Evolutionary conservation across 2,888 invertebrate genomes (phyloP), one percentile per base, ranked within the genome.

Genomic region (Glomeris marginata): DNA sequence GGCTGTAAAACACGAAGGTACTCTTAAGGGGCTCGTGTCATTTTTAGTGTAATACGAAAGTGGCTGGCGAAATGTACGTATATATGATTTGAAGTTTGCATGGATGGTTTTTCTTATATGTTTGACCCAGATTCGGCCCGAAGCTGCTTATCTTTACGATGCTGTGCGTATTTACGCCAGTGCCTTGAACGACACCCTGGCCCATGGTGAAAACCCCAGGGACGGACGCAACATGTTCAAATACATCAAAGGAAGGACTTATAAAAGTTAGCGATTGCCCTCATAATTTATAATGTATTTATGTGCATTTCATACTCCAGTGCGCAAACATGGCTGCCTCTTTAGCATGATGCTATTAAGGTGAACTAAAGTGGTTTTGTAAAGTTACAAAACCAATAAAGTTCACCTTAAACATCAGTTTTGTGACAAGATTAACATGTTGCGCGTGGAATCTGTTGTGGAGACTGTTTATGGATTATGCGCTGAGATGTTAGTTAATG

Each of bases 91-190:
- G n/a, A n/a, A n/a, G n/a, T n/a, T n/a, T n/a, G n/a, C n/a, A n/a
- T n/a, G n/a, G n/a, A n/a, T n/a, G n/a, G n/a, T n/a, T n/a, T n/a
- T n/a, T n/a, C n/a, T n/a, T 28, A 28, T 8, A 5, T 28, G 18
- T 42, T 5, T 20, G 10, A 28, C 44, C 10, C 15, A 57, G 58
- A 55, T 66, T 34, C 57, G 58, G 38, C 62, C 64, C 2, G 69
- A 68, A 56, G 67, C 69, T 1, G 66, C 67, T 1, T 70, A 67
- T 56, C 61, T 70, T 22, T 69, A 69, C 54, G 69, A 69, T 52
- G 69, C 69, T 1, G 67, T 69, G 13, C 63, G 65, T 59, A 56
- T 69, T 33, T 70, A 70, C 55, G 69, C 69, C 2, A 56, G 61
- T 22, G 67, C 67, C 3, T 61, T 67, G 2, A 63, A 69, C 42